These are phyloP conservation scores for Ciconia boyciana DNA, from an alignment of 2,113 vertebrate species.

Conservation along the genomic window DNA sequence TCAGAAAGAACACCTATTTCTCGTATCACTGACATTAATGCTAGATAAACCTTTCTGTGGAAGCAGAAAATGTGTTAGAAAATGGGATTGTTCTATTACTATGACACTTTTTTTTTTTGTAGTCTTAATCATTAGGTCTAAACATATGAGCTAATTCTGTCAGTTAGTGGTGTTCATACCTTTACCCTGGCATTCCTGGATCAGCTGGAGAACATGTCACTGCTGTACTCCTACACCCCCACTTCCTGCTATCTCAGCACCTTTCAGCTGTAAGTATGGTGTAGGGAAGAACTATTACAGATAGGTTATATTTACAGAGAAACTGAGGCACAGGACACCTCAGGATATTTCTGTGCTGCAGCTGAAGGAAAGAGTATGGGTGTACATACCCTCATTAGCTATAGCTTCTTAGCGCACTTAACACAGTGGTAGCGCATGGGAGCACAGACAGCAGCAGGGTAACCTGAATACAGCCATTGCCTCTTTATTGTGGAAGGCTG, in stretches of 20 bases:
- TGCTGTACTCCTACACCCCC: neutral
- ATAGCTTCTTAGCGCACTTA: neutral
- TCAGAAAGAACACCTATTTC: neutral
- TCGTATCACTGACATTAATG: neutral
- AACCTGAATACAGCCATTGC: neutral
- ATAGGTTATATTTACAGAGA: neutral
- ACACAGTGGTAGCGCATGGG: neutral
- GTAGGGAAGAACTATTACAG: neutral
- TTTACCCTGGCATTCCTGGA: neutral
- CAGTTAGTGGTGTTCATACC: neutral
- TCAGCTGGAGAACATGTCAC: neutral
- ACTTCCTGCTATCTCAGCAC: neutral
- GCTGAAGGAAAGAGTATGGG: neutral
- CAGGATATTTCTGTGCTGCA: neutral
- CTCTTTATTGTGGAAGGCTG: neutral
- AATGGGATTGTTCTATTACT: neutral
- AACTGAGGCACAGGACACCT: neutral
- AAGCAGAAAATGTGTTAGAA: neutral
- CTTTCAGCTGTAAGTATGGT: neutral
- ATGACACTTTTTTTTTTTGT: neutral
- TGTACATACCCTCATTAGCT: neutral
- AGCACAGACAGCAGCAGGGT: neutral
- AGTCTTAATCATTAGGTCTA: neutral
- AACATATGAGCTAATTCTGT: neutral
- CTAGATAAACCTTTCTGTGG: neutral